Evolutionary conservation across 2,888 invertebrate genomes (phyloP), one percentile per base, ranked within the genome.

Genomic region (Idaea dimidiata): DNA sequence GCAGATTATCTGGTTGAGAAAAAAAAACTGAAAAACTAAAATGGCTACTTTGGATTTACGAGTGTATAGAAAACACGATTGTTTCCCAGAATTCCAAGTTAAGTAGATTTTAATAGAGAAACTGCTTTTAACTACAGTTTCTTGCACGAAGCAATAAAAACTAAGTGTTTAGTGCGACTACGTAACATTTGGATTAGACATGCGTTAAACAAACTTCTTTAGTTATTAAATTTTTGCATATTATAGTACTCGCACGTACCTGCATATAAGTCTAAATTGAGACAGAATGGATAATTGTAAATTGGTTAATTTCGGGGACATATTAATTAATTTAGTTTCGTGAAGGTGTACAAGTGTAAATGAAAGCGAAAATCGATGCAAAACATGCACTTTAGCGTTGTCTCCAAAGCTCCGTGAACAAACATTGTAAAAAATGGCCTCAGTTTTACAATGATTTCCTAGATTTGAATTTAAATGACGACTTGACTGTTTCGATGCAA

Each of bases 1-100:
- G 56, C 18, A 56, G 56, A 17, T 56, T 56, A 6, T 56, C 18
- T 10, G 17, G 17, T 56, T 56, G 56, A 56, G 17, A 56, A 17
- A 56, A n/a, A 56, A 16, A 56, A 3, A 8, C 8, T 3, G 14
- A 43, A 10, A 32, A 10, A 8, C 10, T 10, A 32, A 8, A 43
- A 10, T 43, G 14, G 2, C 33, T 10, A 10, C 7, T 43, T 43
- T 43, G 43, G 14, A 43, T 43, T 43, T 43, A 14, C 43, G 6
- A 10, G 43, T 43, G 6, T 10, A 43, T 14, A 43, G 43, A 43
- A 43, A 43, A 43, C 43, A 8, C 43, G 43, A 43, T 43, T 43
- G 14, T 43, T 43, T 43, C 43, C 8, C 43, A 10, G 43, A 43
- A 43, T 43, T 43, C 43, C 10, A 43, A 43, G 43, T 43, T 8